Evolutionary conservation across 2,113 vertebrate species (phyloP).

Genomic region (Pipra filicauda): DNA sequence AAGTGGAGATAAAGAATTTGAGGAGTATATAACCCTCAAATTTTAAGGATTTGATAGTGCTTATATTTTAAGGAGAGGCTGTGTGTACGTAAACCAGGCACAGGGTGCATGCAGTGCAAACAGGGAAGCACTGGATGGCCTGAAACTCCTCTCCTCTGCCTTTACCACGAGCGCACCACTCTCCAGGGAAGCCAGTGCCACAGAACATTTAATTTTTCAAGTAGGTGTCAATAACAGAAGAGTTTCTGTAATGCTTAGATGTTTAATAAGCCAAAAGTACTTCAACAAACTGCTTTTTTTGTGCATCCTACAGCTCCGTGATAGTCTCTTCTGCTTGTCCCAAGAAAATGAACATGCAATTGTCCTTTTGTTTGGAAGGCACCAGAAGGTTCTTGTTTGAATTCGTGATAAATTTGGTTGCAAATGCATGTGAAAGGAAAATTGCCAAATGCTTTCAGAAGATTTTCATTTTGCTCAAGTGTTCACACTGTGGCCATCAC

Average conservation of each 20-base stretch:
- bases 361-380: neutral
- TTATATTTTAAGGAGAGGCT: neutral
- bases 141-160: neutral
- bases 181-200: neutral
- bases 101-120: neutral
- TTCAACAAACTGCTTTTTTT: neutral
- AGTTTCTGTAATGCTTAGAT: neutral
- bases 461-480: constrained; percentile 43
- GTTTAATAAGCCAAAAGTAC: neutral
- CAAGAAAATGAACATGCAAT: neutral
- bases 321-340: neutral
- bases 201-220: constrained; percentile 3
- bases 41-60: neutral
- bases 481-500: constrained; percentile 13
- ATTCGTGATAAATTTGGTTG: constrained; percentile 32
- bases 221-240: neutral
- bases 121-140: neutral
- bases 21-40: neutral
- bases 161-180: neutral
- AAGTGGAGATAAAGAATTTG: neutral
- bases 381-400: neutral
- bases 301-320: neutral
- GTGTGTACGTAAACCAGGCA: neutral
- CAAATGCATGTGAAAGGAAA: constrained; percentile 16
- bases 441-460: constrained; percentile 53